Percentiles rank a stretch among this genome's conserved stretches.
These are phyloP conservation scores for Nylanderia fulva DNA, from an alignment of 1,140 invertebrate species.

Conservation along the genomic window DNA sequence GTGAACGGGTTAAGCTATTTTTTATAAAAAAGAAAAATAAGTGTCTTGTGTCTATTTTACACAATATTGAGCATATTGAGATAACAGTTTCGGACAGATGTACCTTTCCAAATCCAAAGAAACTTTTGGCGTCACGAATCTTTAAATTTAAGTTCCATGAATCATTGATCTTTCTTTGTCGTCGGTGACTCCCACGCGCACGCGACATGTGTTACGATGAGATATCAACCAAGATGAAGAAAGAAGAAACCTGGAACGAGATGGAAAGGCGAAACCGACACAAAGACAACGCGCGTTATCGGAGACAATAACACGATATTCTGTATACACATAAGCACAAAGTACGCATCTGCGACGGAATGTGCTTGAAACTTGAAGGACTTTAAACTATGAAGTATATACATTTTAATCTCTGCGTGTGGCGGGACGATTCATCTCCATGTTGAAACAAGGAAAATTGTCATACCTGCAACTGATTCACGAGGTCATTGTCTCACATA, in stretches of 20 bases:
- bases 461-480: slow-evolving; percentile 78
- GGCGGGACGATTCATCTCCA: slow-evolving; percentile 55
- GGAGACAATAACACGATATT: slow-evolving; percentile 4
- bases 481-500: slow-evolving; percentile 70
- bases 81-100: neutral
- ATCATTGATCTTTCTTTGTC: neutral
- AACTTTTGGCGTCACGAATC: neutral
- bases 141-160: neutral
- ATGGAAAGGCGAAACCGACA: neutral
- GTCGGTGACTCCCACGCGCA: neutral
- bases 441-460: slow-evolving; percentile 66
- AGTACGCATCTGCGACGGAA: neutral
- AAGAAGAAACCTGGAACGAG: neutral
- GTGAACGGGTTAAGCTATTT: no score
- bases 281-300: slow-evolving; percentile 39
- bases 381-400: slow-evolving; percentile 40
- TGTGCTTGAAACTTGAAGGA: slow-evolving; percentile 17
- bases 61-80: neutral
- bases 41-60: neutral
- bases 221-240: neutral
- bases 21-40: no score
- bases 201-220: neutral
- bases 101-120: neutral
- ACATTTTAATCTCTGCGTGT: slow-evolving; percentile 8
- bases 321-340: neutral